A percentile compares a stretch with the other conserved stretches of the same genome.
Conservation (phyloP, 1,140 invertebrate species). For the Arion vulgaris region DNA sequence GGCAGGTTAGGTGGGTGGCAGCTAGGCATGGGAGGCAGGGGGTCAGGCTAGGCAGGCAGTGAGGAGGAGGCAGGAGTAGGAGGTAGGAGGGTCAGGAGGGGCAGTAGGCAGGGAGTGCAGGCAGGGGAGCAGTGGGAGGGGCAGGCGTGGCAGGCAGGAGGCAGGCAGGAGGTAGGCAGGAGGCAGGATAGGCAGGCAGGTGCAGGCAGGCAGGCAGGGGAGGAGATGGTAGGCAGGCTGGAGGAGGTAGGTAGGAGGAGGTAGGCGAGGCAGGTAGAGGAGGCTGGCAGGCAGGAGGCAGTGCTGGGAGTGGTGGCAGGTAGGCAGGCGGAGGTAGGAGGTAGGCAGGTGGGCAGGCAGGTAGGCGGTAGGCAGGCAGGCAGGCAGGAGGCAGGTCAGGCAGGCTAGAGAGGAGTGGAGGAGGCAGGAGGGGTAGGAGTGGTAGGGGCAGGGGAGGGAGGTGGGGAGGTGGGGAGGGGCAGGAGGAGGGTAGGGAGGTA, state of each 20-base stretch:
- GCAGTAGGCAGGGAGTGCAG: neutral
- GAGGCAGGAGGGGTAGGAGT: too few relatives aligned
- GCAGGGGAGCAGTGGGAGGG: neutral
- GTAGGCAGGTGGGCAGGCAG: too few relatives aligned
- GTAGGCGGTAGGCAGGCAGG: too few relatives aligned
- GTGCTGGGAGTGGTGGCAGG: neutral
- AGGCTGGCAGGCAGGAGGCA: neutral
- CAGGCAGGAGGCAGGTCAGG: too few relatives aligned
- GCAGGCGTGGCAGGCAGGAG: neutral
- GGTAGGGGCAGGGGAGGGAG: too few relatives aligned
- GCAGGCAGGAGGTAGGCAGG: neutral
- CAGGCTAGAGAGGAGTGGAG: too few relatives aligned
- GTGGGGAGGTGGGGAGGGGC: too few relatives aligned
- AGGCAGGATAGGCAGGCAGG: neutral
- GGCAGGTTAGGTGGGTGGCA: neutral
- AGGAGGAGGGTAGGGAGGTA: too few relatives aligned
- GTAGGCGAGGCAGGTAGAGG: neutral
- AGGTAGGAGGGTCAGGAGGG: neutral
- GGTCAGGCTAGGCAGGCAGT: neutral
- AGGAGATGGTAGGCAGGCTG: neutral
- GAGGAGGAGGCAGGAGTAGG: neutral
- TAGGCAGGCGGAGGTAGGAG: neutral
- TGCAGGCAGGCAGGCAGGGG: too few relatives aligned
- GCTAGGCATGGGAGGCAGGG: too few relatives aligned
- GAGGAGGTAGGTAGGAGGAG: neutral